phyloP scores from a whole-genome alignment of 2,113 vertebrate species.

The Centrocercus urophasianus region DNA sequence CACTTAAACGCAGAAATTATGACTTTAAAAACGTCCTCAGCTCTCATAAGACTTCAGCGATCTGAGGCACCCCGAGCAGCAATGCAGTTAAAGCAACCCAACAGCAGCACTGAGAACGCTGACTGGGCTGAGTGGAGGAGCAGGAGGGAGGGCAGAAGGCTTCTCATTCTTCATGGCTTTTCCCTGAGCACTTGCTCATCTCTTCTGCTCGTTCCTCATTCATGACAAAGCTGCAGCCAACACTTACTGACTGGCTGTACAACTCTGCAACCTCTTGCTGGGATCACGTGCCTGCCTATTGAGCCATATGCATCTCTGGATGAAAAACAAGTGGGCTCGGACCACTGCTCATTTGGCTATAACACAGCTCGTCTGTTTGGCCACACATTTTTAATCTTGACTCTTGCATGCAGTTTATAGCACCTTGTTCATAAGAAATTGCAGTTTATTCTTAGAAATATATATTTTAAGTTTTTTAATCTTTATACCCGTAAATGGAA shows the following conservation, averaged over 20 bases:
- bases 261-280: slow-evolving; percentile 66
- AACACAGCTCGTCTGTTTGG: slow-evolving; percentile 60
- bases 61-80: background rate
- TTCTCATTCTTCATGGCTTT: background rate
- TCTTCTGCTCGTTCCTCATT: slow-evolving; percentile 50
- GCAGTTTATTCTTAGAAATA: slow-evolving; percentile 73
- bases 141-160: background rate
- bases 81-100: slow-evolving; percentile 65
- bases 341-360: slow-evolving; percentile 65
- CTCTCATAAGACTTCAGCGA: background rate
- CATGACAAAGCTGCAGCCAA: slow-evolving; percentile 60
- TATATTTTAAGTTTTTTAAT: slow-evolving; percentile 74
- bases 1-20: background rate
- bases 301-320: slow-evolving; percentile 73
- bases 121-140: background rate
- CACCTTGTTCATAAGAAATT: slow-evolving; percentile 75
- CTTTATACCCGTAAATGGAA: slow-evolving; percentile 69
- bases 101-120: slow-evolving; percentile 41
- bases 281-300: slow-evolving; percentile 74
- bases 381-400: slow-evolving; percentile 67
- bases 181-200: slow-evolving; percentile 20
- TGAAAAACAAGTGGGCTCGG: slow-evolving; percentile 51
- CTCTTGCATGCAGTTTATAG: slow-evolving; percentile 75
- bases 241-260: slow-evolving; percentile 33
- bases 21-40: background rate